A percentile compares a stretch with the other conserved stretches of the same genome.
Conservation (phyloP, 2,797 vertebrate species). For the Cuniculus paca region DNA sequence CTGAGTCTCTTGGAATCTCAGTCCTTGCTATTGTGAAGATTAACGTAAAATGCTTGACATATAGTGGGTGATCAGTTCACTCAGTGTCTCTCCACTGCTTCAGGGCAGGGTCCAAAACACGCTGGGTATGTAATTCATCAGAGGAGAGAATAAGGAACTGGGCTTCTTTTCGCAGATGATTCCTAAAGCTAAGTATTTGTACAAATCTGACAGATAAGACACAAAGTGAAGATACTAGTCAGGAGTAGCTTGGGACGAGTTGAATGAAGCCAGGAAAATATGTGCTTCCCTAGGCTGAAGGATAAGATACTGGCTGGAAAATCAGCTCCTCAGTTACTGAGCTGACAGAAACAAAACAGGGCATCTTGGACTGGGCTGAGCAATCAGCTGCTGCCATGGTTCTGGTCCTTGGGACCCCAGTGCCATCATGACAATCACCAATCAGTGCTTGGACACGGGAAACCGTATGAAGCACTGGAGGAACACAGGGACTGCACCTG, state of each 20-base stretch:
- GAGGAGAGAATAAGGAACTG: background rate
- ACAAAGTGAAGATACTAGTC: background rate
- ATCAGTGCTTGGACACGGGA: background rate
- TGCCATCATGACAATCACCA: background rate
- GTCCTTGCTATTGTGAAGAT: background rate
- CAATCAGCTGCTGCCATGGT: background rate
- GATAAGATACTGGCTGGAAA: background rate
- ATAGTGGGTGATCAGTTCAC: background rate
- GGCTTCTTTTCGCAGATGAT: background rate
- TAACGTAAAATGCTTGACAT: background rate
- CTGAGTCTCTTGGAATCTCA: background rate
- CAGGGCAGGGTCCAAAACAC: background rate
- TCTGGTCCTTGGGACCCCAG: background rate
- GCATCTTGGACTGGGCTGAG: background rate
- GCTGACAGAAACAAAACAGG: background rate
- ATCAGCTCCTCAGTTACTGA: background rate
- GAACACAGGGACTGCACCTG: background rate
- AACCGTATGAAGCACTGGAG: background rate
- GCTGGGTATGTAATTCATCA: background rate
- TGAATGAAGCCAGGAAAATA: background rate
- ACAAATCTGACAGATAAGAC: background rate
- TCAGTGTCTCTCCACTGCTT: background rate
- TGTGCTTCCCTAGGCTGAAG: background rate
- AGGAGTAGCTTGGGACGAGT: background rate
- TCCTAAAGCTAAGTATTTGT: conserved; percentile 8